These are phyloP conservation scores for Cyprinodon diabolis DNA, from an alignment of 2,797 vertebrate genomes.

Conservation along the genomic window DNA sequence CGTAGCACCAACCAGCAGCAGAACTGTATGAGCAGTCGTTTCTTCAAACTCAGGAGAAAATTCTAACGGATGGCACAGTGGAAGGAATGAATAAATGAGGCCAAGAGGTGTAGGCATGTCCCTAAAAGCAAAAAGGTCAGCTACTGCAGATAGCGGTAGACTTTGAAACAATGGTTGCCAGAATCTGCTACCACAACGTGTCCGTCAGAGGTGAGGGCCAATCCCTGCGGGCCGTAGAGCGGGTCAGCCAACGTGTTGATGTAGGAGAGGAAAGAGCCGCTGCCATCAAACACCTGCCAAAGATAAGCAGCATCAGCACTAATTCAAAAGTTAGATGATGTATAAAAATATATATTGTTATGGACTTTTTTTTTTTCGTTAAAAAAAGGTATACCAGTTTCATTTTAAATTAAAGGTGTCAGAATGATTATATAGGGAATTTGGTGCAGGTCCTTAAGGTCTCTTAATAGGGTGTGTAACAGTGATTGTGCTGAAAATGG, in stretches of 20 bases:
- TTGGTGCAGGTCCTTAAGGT: too few relatives aligned
- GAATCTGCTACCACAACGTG: conserved; percentile 98
- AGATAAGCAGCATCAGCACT: not conserved
- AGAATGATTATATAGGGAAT: too few relatives aligned
- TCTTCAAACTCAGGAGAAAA: conserved; percentile 20
- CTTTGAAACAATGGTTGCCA: conserved; percentile 99
- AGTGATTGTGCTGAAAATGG: too few relatives aligned
- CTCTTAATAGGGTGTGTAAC: too few relatives aligned
- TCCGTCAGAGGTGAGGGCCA: conserved; percentile 95
- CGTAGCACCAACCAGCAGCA: conserved; percentile 41
- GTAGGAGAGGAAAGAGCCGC: conserved; percentile 96
- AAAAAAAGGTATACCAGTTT: not conserved
- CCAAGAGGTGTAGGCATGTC: conserved; percentile 14
- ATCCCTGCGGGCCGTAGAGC: conserved; percentile 95
- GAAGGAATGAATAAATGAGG: conserved; percentile 33
- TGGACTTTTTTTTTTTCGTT: not conserved
- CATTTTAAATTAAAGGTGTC: not conserved
- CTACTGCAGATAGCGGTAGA: conserved; percentile 97
- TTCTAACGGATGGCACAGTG: conserved; percentile 50
- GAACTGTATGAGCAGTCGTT: conserved; percentile 5
- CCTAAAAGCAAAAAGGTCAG: not conserved
- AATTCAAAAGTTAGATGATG: not conserved
- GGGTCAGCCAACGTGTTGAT: conserved; percentile 98
- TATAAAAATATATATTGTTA: not conserved
- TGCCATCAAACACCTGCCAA: conserved; percentile 95